Evolutionary conservation across 1,140 invertebrate species (phyloP).

Genomic region (Homarus americanus): DNA sequence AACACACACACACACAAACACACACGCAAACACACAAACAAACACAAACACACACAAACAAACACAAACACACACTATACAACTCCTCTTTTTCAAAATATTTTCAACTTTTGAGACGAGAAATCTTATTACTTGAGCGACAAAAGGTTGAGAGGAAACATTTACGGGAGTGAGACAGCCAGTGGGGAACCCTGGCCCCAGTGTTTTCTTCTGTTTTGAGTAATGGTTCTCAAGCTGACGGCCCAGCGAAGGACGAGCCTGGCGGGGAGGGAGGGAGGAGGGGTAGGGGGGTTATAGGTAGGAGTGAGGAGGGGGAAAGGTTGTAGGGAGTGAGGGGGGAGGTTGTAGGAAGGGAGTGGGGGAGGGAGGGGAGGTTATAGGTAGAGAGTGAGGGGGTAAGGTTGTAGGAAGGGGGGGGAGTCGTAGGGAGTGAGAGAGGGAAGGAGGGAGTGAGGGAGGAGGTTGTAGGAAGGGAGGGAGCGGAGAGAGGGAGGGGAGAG

Average conservation of each 20-base stretch:
- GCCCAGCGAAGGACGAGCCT: slow-evolving; percentile 24
- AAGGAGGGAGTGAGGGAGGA: not conserved
- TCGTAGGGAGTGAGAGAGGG: slow-evolving; percentile 7
- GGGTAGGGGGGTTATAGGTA: not conserved
- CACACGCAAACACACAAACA: too few species aligned
- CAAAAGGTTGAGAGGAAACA: slow-evolving; percentile 41
- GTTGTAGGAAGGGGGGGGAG: too few species aligned
- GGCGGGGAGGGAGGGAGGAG: not conserved
- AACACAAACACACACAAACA: too few species aligned
- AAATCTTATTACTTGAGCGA: not conserved
- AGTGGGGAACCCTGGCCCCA: not conserved
- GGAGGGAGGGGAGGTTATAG: too few species aligned
- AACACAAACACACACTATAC: too few species aligned
- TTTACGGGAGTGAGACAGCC: not conserved
- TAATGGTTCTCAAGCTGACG: slow-evolving; percentile 60
- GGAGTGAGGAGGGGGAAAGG: not conserved
- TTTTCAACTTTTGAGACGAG: too few species aligned
- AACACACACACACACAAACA: too few species aligned
- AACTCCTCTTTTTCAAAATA: too few species aligned
- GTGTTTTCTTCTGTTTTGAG: slow-evolving; percentile 68
- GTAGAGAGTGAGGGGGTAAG: not conserved
- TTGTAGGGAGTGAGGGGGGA: not conserved
- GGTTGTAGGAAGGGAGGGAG: not conserved
- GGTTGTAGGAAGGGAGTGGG: not conserved
- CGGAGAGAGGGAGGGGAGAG: not conserved